phyloP scores from a whole-genome alignment of 2,888 invertebrate genomes.

The Apamea sordens region DNA sequence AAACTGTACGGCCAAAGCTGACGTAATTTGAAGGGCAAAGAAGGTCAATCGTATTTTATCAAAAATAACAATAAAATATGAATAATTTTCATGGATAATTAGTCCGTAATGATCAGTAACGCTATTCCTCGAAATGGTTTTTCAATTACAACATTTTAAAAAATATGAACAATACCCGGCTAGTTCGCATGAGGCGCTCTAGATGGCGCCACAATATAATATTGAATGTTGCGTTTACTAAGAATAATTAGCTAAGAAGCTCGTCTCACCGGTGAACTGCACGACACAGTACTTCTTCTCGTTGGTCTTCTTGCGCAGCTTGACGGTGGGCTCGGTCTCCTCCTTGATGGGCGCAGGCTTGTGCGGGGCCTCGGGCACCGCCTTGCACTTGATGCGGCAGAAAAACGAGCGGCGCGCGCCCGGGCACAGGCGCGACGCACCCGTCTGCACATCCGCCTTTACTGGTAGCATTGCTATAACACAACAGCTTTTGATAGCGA shows the following conservation, averaged over 20 bases:
- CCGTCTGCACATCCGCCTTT: conserved; percentile 95
- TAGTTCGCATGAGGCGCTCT: not conserved
- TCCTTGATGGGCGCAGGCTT: conserved; percentile 91
- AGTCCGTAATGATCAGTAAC: too few species aligned
- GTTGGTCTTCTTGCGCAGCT: conserved; percentile 92
- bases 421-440: conserved; percentile 94
- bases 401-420: conserved; percentile 98
- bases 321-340: conserved; percentile 91
- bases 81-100: too few species aligned
- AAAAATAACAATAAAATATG: too few species aligned
- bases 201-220: not conserved
- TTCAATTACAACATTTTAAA: too few species aligned
- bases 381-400: conserved; percentile 97
- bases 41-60: too few species aligned
- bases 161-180: too few species aligned
- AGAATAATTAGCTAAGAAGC: not conserved
- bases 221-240: not conserved
- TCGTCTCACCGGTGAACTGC: conserved; percentile 94
- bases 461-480: conserved; percentile 96
- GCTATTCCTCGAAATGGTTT: too few species aligned
- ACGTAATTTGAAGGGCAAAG: too few species aligned
- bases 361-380: conserved; percentile 67
- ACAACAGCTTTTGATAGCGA: not conserved
- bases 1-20: too few species aligned
- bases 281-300: conserved; percentile 97